A percentile compares a stretch with the other conserved stretches of the same genome.
phyloP scores from a whole-genome alignment of 2,888 invertebrate genomes.

The Drosophila robusta region DNA sequence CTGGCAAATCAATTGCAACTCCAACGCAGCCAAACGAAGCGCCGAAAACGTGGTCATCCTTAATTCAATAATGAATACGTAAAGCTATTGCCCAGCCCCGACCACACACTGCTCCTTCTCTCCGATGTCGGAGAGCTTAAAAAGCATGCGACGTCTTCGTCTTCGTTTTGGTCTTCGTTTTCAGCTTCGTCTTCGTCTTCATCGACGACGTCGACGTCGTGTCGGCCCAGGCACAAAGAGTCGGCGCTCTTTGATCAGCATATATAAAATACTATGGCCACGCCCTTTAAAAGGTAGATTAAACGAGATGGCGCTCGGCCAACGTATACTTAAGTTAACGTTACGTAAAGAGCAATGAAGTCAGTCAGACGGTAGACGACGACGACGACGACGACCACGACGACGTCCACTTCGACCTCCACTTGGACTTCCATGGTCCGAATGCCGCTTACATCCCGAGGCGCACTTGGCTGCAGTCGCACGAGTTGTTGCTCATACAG shows the following conservation, averaged over 20 bases:
- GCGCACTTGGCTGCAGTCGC: slow-evolving; percentile 63
- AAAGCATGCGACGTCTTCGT: slow-evolving; percentile 37
- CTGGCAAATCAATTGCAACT: slow-evolving; percentile 71
- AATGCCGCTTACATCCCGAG: slow-evolving; percentile 59
- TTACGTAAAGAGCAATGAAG: slow-evolving; percentile 82
- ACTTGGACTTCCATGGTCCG: slow-evolving; percentile 49
- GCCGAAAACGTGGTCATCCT: slow-evolving; percentile 79
- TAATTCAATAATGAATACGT: slow-evolving; percentile 81
- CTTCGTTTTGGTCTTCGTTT: slow-evolving; percentile 15
- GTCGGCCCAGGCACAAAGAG: slow-evolving; percentile 83
- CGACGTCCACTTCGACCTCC: slow-evolving; percentile 36
- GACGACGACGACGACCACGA: slow-evolving; percentile 29
- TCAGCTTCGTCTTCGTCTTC: slow-evolving; percentile 35
- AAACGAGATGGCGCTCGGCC: slow-evolving; percentile 85
- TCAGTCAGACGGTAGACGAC: slow-evolving; percentile 65
- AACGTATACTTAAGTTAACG: slow-evolving; percentile 81
- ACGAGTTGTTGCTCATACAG: slow-evolving; percentile 50
- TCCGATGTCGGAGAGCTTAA: not conserved
- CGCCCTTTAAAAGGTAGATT: slow-evolving; percentile 85
- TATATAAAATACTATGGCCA: slow-evolving; percentile 85
- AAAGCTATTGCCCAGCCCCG: slow-evolving; percentile 50
- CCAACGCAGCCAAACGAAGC: slow-evolving; percentile 60
- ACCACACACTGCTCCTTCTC: slow-evolving; percentile 52
- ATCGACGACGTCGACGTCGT: slow-evolving; percentile 32
- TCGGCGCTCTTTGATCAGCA: slow-evolving; percentile 84